These are phyloP conservation scores for Panagrolaimus sp. DNA, from an alignment of 1,140 invertebrate species.

Conservation along the genomic window DNA sequence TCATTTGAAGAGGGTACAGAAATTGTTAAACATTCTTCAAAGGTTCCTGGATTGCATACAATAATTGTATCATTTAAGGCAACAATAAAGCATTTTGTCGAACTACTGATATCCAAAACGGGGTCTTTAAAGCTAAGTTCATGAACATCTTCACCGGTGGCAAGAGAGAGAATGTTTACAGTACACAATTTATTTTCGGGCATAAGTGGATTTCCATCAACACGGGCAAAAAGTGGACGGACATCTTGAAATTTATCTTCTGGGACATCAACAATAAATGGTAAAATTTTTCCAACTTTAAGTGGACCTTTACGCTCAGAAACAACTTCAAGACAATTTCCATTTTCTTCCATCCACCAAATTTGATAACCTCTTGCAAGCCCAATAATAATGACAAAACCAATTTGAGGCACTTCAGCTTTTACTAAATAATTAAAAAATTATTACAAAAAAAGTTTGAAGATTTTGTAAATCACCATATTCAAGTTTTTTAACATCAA, in stretches of 20 bases:
- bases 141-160: conserved; percentile 75
- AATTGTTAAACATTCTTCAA: conserved; percentile 77
- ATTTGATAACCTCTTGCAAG: conserved; percentile 55
- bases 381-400: conserved; percentile 47
- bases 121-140: conserved; percentile 83
- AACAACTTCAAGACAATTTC: conserved; percentile 61
- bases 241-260: conserved; percentile 26
- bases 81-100: conserved; percentile 71
- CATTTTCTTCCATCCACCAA: conserved; percentile 58
- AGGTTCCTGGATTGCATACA: conserved; percentile 77
- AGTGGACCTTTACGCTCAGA: conserved; percentile 61
- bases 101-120: conserved; percentile 74
- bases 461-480: conserved; percentile 25
- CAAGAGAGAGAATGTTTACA: conserved; percentile 80
- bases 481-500: conserved; percentile 44
- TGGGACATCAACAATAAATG: conserved; percentile 31
- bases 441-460: neutral
- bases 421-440: conserved; percentile 19
- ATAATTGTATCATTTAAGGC: conserved; percentile 81
- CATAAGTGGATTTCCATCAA: conserved; percentile 39
- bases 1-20: conserved; percentile 64
- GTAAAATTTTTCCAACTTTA: conserved; percentile 57
- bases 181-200: conserved; percentile 75
- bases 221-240: conserved; percentile 48
- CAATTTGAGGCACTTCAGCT: neutral